Evolutionary conservation across 2,888 invertebrate genomes (phyloP).

Genomic region (Drosophila cracens): DNA sequence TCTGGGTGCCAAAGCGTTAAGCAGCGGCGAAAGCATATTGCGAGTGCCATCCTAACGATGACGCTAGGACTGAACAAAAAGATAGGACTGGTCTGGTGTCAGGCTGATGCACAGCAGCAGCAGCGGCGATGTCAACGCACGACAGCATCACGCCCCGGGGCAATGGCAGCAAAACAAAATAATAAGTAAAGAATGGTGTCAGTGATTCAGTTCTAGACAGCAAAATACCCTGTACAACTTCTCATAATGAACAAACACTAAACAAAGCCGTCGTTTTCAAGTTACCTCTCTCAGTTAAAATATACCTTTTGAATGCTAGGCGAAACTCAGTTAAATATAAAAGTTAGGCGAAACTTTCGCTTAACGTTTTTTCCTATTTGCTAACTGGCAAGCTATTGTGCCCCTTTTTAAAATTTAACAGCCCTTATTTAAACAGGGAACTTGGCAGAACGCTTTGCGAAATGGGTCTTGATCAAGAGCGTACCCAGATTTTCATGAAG

Average conservation of each 20-base stretch:
- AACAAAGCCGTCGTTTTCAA: not conserved
- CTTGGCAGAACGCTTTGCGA: slow-evolving; percentile 38
- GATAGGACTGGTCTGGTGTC: slow-evolving; percentile 7
- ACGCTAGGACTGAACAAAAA: slow-evolving; percentile 19
- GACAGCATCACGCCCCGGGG: slow-evolving; percentile 69
- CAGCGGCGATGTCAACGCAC: slow-evolving; percentile 58
- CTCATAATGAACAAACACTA: not conserved
- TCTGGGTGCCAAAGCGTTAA: slow-evolving; percentile 60
- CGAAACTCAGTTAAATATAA: no score
- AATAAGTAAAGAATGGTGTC: slow-evolving; percentile 5
- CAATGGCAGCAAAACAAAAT: slow-evolving; percentile 38
- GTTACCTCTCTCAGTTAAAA: not conserved
- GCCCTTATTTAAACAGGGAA: slow-evolving; percentile 48
- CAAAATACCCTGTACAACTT: slow-evolving; percentile 11
- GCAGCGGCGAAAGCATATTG: slow-evolving; percentile 49
- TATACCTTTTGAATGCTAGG: not conserved
- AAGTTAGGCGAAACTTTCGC: not conserved
- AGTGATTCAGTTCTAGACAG: not conserved
- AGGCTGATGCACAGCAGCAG: slow-evolving; percentile 15
- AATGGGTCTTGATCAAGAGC: slow-evolving; percentile 31
- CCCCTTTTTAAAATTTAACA: slow-evolving; percentile 20
- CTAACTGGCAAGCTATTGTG: not conserved
- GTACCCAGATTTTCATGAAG: not conserved
- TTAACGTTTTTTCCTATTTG: not conserved
- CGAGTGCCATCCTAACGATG: slow-evolving; percentile 48